Evolutionary conservation across 2,113 vertebrate species (phyloP), one percentile per base, ranked within the genome.

Genomic region (Coreoperca whiteheadi): DNA sequence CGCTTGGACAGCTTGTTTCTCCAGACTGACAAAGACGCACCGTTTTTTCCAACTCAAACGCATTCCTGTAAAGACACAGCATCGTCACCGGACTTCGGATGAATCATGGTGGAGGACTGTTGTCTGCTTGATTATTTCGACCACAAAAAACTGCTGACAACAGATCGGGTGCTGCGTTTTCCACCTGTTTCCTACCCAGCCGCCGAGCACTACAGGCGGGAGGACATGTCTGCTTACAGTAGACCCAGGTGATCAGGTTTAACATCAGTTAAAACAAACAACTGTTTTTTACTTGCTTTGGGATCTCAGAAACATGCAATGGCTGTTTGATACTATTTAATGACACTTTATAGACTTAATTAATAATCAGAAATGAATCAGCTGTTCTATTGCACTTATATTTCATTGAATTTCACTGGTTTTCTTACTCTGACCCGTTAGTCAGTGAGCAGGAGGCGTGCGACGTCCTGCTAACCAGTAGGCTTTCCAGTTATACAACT

Each of bases 201-300:
- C 75, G 73, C 69, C 83, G 81, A 87, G 46, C 16, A 1, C 5
- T 48, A 30, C 54, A 66, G 64, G 73, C 23, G 3, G 50, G 64
- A 86, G 60, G 80, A 71, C 34, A 93, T 94, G 93, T 87, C 91
- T 75, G 86, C 85, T 60, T 93, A 61, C 81, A 69, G 85, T 34
- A 89, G 81, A 83, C 57, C 65, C 74, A 94, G 94, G 94, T 94
- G 86, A 91, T 71, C 37, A 8, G 25, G 37, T 53, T 78, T 30
- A 10, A 10, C 10, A 39, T 70, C 34, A 14, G 28, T 63, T 25
- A 23, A 67, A 16, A 60, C 16, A 25, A 23, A 15, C 1, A 15
- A 37, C 25, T 34, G 34, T 20, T 61, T 20, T 0, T 54, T 61
- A 4, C 0, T 54, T 61, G 2, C 16, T 37, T 63, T 61, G 34